Evolutionary conservation across 1,140 invertebrate genomes (phyloP).

Genomic region (Brachionus sp.): DNA sequence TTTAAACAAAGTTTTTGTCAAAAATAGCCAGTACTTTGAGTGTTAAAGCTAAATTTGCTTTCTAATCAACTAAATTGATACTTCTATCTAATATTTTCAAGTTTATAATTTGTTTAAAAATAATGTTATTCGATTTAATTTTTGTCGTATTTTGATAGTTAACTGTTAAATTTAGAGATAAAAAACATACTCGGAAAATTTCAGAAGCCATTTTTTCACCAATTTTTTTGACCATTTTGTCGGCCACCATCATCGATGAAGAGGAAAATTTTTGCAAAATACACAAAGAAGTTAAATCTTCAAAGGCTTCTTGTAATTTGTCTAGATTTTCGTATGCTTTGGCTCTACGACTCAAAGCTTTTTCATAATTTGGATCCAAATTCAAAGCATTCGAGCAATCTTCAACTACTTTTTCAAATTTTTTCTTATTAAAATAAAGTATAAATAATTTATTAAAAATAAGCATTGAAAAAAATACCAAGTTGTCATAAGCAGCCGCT

Average conservation of each 20-base stretch:
- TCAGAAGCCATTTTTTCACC: conserved; percentile 35
- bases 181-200: conserved; percentile 5
- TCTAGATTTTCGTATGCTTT: conserved; percentile 74
- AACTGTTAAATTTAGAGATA: not conserved
- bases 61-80: too few relatives aligned
- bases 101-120: too few relatives aligned
- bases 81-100: too few relatives aligned
- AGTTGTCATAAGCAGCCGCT: conserved; percentile 86
- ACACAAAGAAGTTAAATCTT: conserved; percentile 59
- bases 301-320: conserved; percentile 73
- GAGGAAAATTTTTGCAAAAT: conserved; percentile 31
- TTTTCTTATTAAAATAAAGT: conserved; percentile 64
- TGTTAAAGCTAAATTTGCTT: too few relatives aligned
- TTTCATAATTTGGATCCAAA: conserved; percentile 79
- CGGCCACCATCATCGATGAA: conserved; percentile 9
- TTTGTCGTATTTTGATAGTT: too few relatives aligned
- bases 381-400: conserved; percentile 82
- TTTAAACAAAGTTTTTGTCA: too few relatives aligned
- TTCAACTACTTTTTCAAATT: conserved; percentile 75
- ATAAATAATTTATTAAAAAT: conserved; percentile 10
- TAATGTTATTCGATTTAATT: too few relatives aligned
- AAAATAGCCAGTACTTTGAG: too few relatives aligned
- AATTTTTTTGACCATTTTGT: conserved; percentile 45
- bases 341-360: conserved; percentile 78
- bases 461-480: conserved; percentile 62